Conservation (phyloP, 1,140 invertebrate species). For the Battus philenor region DNA sequence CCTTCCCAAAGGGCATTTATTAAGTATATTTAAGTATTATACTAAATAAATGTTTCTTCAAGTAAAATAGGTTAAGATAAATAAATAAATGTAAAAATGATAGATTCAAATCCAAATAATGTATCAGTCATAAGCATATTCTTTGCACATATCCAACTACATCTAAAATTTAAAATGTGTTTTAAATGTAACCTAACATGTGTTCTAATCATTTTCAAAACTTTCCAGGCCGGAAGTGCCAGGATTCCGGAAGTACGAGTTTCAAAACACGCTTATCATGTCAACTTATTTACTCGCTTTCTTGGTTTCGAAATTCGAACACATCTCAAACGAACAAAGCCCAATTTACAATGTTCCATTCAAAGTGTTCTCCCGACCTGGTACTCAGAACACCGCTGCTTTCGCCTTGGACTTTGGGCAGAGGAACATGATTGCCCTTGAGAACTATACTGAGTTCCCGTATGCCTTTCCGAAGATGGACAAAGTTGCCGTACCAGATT, state of each 20-base stretch:
- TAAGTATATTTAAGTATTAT: too few species aligned
- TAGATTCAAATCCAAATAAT: too few species aligned
- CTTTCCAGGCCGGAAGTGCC: constrained; percentile 41
- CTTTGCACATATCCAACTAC: too few species aligned
- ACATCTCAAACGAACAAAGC: constrained; percentile 52
- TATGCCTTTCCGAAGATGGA: constrained; percentile 78
- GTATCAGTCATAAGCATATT: too few species aligned
- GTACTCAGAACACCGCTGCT: constrained; percentile 77
- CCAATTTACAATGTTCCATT: constrained; percentile 53
- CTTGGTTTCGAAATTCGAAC: constrained; percentile 83
- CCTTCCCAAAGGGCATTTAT: too few species aligned
- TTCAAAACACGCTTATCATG: constrained; percentile 76
- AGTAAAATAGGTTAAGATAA: too few species aligned
- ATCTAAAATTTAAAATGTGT: too few species aligned
- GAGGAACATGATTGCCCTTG: constrained; percentile 71
- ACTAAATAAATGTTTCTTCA: too few species aligned
- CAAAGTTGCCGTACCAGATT: constrained; percentile 86
- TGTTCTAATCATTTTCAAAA: too few species aligned
- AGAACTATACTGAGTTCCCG: constrained; percentile 69
- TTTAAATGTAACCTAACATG: too few species aligned
- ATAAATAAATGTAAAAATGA: too few species aligned
- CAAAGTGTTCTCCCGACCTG: constrained; percentile 80
- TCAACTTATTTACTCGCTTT: constrained; percentile 87
- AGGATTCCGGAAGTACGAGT: constrained; percentile 50
- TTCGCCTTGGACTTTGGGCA: constrained; percentile 77